Conservation (phyloP, 2,888 invertebrate genomes). For the Drosophila robusta region DNA sequence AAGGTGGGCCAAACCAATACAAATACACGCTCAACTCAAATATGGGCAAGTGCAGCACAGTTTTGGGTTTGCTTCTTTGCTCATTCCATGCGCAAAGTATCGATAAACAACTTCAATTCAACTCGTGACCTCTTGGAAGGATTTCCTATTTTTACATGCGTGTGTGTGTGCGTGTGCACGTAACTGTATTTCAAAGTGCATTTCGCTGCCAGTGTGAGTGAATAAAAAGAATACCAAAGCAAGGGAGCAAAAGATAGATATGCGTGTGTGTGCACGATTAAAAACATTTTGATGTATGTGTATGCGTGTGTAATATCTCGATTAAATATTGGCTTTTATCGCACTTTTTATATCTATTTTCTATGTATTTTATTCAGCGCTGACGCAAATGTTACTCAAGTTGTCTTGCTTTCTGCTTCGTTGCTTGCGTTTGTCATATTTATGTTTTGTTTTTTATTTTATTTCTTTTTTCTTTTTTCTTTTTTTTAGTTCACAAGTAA, state of each 20-base stretch:
- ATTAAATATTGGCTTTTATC: slow-evolving; percentile 62
- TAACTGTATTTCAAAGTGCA: slow-evolving; percentile 75
- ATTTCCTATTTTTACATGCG: slow-evolving; percentile 74
- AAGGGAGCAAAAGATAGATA: slow-evolving; percentile 34
- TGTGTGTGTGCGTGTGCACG: slow-evolving; percentile 50
- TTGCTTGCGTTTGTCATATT: slow-evolving; percentile 19
- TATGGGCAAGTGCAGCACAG: slow-evolving; percentile 49
- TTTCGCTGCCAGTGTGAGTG: slow-evolving; percentile 45
- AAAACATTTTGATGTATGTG: slow-evolving; percentile 33
- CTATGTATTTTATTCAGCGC: slow-evolving; percentile 29
- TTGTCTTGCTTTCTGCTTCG: slow-evolving; percentile 13
- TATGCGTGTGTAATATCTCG: slow-evolving; percentile 40
- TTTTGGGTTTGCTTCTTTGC: slow-evolving; percentile 26
- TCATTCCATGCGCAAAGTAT: slow-evolving; percentile 32
- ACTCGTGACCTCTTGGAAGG: slow-evolving; percentile 75
- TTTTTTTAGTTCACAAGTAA: slow-evolving; percentile 2
- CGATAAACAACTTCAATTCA: slow-evolving; percentile 63
- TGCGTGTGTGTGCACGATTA: slow-evolving; percentile 39
- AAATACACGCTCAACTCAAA: slow-evolving; percentile 6
- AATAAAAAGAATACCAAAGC: slow-evolving; percentile 23
- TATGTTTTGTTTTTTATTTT: slow-evolving; percentile 40
- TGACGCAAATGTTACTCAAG: slow-evolving; percentile 62
- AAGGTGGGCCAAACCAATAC: slow-evolving; percentile 40
- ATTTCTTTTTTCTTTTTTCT: too few relatives aligned
- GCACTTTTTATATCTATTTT: slow-evolving; percentile 28